A percentile compares a stretch with the other conserved stretches of the same genome.
These are phyloP conservation scores for Epicampocera succincta DNA, from an alignment of 2,888 invertebrate genomes.

Conservation along the genomic window DNA sequence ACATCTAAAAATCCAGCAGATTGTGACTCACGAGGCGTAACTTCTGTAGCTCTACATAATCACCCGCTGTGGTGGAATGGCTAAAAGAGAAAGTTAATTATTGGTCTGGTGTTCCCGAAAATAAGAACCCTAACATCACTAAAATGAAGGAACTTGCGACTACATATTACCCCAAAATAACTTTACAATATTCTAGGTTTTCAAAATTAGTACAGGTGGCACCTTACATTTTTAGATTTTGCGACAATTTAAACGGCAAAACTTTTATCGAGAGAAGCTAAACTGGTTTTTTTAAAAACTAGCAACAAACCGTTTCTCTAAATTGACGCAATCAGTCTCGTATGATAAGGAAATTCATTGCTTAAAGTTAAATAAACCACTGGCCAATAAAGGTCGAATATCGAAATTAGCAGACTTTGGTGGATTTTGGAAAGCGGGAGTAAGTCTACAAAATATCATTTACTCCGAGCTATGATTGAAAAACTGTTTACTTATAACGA, in stretches of 20 bases:
- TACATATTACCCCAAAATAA: not conserved
- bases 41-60: not conserved
- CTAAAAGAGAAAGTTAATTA: not conserved
- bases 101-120: not conserved
- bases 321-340: constrained; percentile 24
- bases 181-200: not conserved
- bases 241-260: not conserved
- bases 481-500: not conserved
- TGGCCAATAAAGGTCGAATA: not conserved
- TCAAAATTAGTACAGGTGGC: constrained; percentile 1
- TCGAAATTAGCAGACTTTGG: not conserved
- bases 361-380: not conserved
- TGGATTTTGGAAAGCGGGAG: not conserved
- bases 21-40: not conserved
- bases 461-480: not conserved
- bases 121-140: not conserved
- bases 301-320: constrained; percentile 1
- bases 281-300: constrained; percentile 23
- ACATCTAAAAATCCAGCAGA: constrained; percentile 32
- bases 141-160: not conserved
- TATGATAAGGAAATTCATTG: constrained; percentile 22
- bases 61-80: constrained; percentile 15
- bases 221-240: constrained; percentile 1
- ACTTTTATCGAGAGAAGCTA: not conserved
- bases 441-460: not conserved